A percentile compares a stretch with the other conserved stretches of the same genome.
phyloP scores from a whole-genome alignment of 2,888 invertebrate genomes.

The Euplagia quadripunctaria region DNA sequence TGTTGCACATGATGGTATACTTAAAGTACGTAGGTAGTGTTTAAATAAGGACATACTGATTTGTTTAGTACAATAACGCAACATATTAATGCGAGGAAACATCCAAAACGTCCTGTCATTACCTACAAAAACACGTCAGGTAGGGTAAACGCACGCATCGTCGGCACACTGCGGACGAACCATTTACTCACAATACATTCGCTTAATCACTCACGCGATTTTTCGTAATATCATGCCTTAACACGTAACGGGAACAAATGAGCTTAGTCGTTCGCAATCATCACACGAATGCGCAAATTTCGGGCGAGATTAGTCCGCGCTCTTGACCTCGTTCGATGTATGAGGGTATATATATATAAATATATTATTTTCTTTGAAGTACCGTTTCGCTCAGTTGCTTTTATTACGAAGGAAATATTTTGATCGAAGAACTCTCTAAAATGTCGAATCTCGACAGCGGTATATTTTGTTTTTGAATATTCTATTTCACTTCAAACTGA shows the following conservation, averaged over 20 bases:
- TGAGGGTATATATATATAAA: constrained; percentile 43
- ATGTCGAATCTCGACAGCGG: constrained; percentile 27
- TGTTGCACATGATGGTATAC: background rate
- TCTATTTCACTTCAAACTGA: constrained; percentile 43
- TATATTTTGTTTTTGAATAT: constrained; percentile 41
- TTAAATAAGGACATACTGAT: background rate
- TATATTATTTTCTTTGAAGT: constrained; percentile 60
- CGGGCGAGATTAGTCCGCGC: constrained; percentile 57
- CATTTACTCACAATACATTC: constrained; percentile 70
- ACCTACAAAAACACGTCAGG: constrained; percentile 50
- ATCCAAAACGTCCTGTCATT: constrained; percentile 44
- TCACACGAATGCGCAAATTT: constrained; percentile 55
- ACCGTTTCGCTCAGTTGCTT: constrained; percentile 45
- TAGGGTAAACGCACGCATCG: constrained; percentile 52
- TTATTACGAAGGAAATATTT: constrained; percentile 47
- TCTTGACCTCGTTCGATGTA: constrained; percentile 63
- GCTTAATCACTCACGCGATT: constrained; percentile 76
- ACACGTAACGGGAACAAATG: constrained; percentile 60
- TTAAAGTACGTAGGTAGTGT: background rate
- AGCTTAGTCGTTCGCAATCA: constrained; percentile 53
- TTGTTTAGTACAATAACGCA: constrained; percentile 37
- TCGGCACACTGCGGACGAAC: constrained; percentile 55
- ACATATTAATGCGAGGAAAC: constrained; percentile 49
- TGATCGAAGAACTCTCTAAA: constrained; percentile 26
- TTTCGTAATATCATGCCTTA: constrained; percentile 66